Base-by-base conservation (phyloP, 2,113 vertebrate species). In the Colinus virginianus region DNA sequence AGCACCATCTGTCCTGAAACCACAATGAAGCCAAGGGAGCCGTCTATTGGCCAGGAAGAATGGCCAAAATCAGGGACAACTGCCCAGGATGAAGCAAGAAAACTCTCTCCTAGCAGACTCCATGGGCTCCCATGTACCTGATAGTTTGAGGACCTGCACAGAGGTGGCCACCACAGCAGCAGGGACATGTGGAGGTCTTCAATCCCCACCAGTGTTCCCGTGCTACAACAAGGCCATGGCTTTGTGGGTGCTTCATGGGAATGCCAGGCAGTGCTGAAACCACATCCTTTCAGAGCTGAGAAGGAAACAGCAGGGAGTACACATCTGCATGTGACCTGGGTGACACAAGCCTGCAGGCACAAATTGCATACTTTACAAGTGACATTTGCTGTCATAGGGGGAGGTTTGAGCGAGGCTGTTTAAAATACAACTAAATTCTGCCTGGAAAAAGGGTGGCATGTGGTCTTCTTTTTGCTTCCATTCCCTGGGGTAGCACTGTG, bases 1-100 rank as follows among this genome's bases (percentile, higher is more conserved):
- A 77, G 63, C 55, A 55, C 67, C 21, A 32, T 85, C 87, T 63
- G 75, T 49, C 78, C 34, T 58, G 34, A 36, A 46, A 62, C 7
- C 0, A 0, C 58, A 26, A 38, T 0, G 0, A 46, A 3, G 48
- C 30, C 0, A 0, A 74, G 55, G 61, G 70, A 79, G 40, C 1
- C 1, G 7, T 26, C 45, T 87, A 16, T 36, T 23, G 46, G 75
- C 45, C 6, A 1, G 40, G 76, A 74, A 72, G 18, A 72, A 26
- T 20, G 43, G 75, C 32, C 84, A 67, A 32, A 63, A 51, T 32
- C 30, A 72, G 49, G 23, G 45, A 34, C 34, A 49, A 45, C 71
- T 77, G 28, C 55, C 55, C 64, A 74, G 28, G 45, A 66, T 69
- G 23, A 17, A 25, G 66, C n/a, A 89, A 72, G 45, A 92, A 20